Evolutionary conservation across 23 tunicate genomes (phyloP), one percentile per base, ranked within the genome.

Genomic region (Styela plicata): DNA sequence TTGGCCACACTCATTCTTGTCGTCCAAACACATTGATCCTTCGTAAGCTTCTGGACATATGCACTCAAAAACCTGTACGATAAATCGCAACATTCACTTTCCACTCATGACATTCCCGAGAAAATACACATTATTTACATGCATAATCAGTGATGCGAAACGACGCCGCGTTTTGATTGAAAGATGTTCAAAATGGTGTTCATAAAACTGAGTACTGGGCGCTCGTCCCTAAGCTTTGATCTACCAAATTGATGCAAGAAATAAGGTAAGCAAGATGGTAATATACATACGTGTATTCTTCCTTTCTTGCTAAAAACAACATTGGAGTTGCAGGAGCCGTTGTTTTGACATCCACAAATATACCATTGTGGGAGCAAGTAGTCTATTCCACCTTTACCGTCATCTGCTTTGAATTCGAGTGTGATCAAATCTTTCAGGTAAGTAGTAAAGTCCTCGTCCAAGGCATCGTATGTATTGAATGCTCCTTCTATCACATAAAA

Each of bases 331-430:
- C 95, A 89, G 0, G 65, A 65, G 19, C 70, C 89, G 20, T 74
- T 71, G 75, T 91, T 80, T 37, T 79, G 57, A 82, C 97, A 91
- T 3, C 74, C 88, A 52, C 97, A 91, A 5, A 91, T 34, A 36
- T 86, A 63, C 97, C 97, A 91, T 20, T 78, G 78, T 1, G 97
- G 97, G 25, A 52, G 30, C 74, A 70, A 31, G n/a, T 20, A 29
- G 32, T 79, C 63, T 3, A 33, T 2, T 21, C 91, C 97, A 0
- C 88, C 91, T 64, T 79, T 70, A 10, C 35, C 29, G 70, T 91
- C 97, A 32, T 69, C 69, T 33, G 74, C 97, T 7, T 66, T 74
- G 77, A 91, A 91, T 24, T 85, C 33, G 36, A 91, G 36, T 37
- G 62, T 64, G 68, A 90, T 24, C 68, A 90, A n/a, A 21, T 26